A percentile compares a stretch with the other conserved stretches of the same genome.
Evolutionary conservation across 92 coral and sea anemone genomes (phyloP).

Genomic region (Virgularia gustaviana): DNA sequence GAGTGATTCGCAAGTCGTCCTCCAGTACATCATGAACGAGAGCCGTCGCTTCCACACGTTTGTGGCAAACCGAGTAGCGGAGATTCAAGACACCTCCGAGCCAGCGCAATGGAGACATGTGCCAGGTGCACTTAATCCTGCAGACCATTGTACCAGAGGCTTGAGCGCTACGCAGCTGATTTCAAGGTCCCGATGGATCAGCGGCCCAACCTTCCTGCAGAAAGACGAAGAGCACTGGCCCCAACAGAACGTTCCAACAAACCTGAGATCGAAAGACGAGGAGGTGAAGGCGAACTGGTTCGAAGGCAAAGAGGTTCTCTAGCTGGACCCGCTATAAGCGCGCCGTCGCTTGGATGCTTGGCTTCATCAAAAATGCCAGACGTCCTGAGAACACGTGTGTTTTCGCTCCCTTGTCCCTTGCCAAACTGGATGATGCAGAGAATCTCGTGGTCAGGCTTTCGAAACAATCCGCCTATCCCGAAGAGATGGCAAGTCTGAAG

Average conservation of each 20-base stretch:
- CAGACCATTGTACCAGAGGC: conserved; percentile 59
- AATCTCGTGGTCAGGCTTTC: background rate
- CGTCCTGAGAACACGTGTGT: background rate
- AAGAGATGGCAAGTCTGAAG: background rate
- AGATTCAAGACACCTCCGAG: conserved; percentile 53
- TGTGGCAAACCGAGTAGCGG: conserved; percentile 60
- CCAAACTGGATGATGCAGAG: background rate
- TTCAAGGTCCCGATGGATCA: conserved; percentile 52
- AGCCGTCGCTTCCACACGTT: conserved; percentile 64
- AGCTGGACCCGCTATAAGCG: conserved; percentile 56
- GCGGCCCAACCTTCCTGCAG: conserved; percentile 44
- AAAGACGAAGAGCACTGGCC: conserved; percentile 45
- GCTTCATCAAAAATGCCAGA: conserved; percentile 50
- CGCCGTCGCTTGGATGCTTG: conserved; percentile 55
- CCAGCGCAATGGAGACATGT: conserved; percentile 52
- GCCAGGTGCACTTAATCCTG: conserved; percentile 44
- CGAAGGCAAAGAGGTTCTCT: too few relatives aligned
- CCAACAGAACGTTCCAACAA: background rate
- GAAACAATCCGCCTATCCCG: background rate
- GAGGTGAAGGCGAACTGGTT: conserved; percentile 49
- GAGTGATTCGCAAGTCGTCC: conserved; percentile 62
- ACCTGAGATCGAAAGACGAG: conserved; percentile 9
- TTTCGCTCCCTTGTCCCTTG: background rate
- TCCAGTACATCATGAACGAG: conserved; percentile 55
- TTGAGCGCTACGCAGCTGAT: conserved; percentile 42